Evolutionary conservation across 2,113 vertebrate genomes (phyloP), one percentile per base, ranked within the genome.

Genomic region (Laterallus jamaicensis): DNA sequence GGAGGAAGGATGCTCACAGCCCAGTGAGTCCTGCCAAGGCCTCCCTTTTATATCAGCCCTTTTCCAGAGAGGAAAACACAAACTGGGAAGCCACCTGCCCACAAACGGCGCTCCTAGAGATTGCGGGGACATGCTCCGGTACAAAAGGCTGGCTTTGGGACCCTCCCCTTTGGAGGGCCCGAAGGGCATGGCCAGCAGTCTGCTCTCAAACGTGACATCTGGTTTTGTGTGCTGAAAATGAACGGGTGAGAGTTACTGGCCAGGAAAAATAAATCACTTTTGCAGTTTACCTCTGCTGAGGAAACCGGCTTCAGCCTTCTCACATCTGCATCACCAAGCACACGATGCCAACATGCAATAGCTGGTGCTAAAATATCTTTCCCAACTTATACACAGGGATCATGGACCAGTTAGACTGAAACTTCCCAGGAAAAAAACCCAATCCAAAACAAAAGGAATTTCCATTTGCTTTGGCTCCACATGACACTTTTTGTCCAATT

Each of bases 1-100:
- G 44, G 82, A 94, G 95, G 87, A 92, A 94, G 91, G 76, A 96
- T 79, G 90, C 93, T 96, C 86, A 60, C 80, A 92, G 80, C 74
- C 70, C 78, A 75, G 69, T 4, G 80, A 82, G 69, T 93, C 81
- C 88, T 92, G 93, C 86, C 88, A 89, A 62, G 82, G 21, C 49
- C 40, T 88, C 69, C n/a, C 54, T 91, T 86, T 75, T 31, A 12
- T 31, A 63, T n/a, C 75, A 63, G 13, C 9, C n/a, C 37, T 35
- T 69, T 66, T 37, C 85, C 91, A 75, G 58, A 82, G 79, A 44
- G 29, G 44, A 70, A 84, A 82, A 29, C 77, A 3, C 6, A 44
- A 83, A n/a, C 26, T 75, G 8, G 15, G 11, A 56, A 88, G 44
- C 49, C 76, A 80, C 60, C 63, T 67, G 64, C 15, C 49, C 64